A percentile compares a stretch with the other conserved stretches of the same genome.
Conservation (phyloP, 2,888 invertebrate species). For the Leucophora obtusa region DNA sequence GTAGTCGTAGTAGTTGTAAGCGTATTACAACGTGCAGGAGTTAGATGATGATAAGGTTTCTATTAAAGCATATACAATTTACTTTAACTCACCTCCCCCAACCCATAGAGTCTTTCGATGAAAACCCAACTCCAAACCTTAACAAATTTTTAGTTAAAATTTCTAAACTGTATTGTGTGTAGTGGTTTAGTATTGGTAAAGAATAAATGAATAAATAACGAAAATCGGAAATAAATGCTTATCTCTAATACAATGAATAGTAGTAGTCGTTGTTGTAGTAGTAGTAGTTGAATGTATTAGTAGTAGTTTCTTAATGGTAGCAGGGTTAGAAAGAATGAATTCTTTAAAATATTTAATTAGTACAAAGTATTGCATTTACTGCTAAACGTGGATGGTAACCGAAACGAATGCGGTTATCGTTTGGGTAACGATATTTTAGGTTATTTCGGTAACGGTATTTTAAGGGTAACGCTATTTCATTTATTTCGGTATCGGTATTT, state of each 20-base stretch:
- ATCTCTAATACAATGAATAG: conserved; percentile 45
- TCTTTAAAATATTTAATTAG: neutral
- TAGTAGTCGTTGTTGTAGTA: neutral
- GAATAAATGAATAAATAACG: conserved; percentile 1
- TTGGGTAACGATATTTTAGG: too few relatives aligned
- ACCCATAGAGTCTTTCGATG: neutral
- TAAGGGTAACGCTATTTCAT: too few relatives aligned
- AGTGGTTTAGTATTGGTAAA: conserved; percentile 46
- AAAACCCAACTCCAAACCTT: conserved; percentile 14
- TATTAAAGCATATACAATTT: conserved; percentile 41
- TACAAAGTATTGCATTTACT: too few relatives aligned
- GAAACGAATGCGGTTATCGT: too few relatives aligned
- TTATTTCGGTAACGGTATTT: too few relatives aligned
- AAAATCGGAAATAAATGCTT: conserved; percentile 51
- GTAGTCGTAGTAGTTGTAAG: conserved; percentile 50
- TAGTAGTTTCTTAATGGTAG: conserved; percentile 11
- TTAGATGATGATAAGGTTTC: conserved; percentile 58
- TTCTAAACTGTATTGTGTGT: conserved; percentile 56
- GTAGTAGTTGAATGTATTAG: conserved; percentile 14
- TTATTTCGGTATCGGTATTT: too few relatives aligned
- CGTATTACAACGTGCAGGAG: conserved; percentile 55
- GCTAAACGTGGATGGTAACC: too few relatives aligned
- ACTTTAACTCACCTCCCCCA: conserved; percentile 4
- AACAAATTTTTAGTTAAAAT: conserved; percentile 33
- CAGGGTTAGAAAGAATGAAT: neutral